A percentile compares a stretch with the other conserved stretches of the same genome.
These are phyloP conservation scores for Lanius collurio DNA, from an alignment of 2,113 vertebrate species.

Conservation along the genomic window DNA sequence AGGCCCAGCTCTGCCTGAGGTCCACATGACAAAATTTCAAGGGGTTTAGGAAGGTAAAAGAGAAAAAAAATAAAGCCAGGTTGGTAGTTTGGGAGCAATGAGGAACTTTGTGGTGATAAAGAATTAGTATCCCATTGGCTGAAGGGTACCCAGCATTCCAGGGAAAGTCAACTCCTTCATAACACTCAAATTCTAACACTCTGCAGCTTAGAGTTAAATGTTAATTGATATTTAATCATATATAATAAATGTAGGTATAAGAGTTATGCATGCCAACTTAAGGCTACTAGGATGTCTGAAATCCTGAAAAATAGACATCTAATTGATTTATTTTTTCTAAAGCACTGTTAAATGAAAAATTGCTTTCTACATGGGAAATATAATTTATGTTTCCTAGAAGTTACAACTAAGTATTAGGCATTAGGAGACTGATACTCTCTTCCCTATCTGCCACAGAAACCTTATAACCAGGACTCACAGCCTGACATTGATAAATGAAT, in stretches of 20 bases:
- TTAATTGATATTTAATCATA: not conserved
- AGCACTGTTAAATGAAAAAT: not conserved
- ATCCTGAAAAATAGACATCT: not conserved
- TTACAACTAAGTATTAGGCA: not conserved
- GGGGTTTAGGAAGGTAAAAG: not conserved
- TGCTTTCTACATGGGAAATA: not conserved
- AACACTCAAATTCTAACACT: not conserved
- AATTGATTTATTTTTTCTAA: not conserved
- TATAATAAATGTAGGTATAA: not conserved
- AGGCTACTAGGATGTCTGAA: not conserved
- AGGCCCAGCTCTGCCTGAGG: not conserved
- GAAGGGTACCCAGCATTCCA: not conserved
- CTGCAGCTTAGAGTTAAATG: not conserved
- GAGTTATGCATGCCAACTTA: not conserved
- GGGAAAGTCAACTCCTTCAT: not conserved
- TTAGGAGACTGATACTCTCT: not conserved
- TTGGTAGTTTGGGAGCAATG: not conserved
- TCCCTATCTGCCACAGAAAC: not conserved
- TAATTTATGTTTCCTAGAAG: not conserved
- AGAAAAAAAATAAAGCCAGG: not conserved
- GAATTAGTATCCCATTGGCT: not conserved
- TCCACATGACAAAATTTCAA: accelerated
- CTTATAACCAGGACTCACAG: not conserved
- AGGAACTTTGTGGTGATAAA: not conserved
- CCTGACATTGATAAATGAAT: conserved; percentile 18